phyloP scores from a whole-genome alignment of 2,797 vertebrate genomes.

The Pelochelys cantorii region DNA sequence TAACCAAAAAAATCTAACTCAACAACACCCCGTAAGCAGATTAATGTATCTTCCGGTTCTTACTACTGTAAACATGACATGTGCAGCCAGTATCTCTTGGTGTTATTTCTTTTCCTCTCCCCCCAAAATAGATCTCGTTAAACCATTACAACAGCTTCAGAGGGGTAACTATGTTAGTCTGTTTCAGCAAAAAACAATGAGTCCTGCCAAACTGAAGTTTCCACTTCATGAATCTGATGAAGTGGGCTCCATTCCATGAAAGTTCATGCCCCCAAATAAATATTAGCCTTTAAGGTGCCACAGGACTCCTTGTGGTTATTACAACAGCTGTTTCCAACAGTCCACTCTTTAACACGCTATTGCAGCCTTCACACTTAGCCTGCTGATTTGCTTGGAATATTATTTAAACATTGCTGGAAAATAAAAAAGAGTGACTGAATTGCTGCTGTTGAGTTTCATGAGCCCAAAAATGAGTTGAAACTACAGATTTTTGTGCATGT shows the following conservation, averaged over 20 bases:
- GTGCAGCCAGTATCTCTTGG: background rate
- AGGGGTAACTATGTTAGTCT: too few relatives aligned
- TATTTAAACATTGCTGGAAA: background rate
- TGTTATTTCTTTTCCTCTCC: background rate
- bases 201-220: too few relatives aligned
- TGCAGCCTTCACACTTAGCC: background rate
- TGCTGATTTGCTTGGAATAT: background rate
- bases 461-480: background rate
- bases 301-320: background rate
- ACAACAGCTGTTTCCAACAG: constrained; percentile 10
- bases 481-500: background rate
- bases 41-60: background rate
- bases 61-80: background rate
- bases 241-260: too few relatives aligned
- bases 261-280: too few relatives aligned
- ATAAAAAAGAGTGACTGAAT: background rate
- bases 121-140: background rate
- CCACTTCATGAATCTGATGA: too few relatives aligned
- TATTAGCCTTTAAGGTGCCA: too few relatives aligned
- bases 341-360: background rate
- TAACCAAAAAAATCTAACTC: background rate
- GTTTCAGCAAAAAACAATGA: too few relatives aligned
- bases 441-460: background rate
- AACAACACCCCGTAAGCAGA: background rate
- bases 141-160: background rate